Evolutionary conservation across 2,797 vertebrate genomes (phyloP).

Genomic region (Anableps anableps): DNA sequence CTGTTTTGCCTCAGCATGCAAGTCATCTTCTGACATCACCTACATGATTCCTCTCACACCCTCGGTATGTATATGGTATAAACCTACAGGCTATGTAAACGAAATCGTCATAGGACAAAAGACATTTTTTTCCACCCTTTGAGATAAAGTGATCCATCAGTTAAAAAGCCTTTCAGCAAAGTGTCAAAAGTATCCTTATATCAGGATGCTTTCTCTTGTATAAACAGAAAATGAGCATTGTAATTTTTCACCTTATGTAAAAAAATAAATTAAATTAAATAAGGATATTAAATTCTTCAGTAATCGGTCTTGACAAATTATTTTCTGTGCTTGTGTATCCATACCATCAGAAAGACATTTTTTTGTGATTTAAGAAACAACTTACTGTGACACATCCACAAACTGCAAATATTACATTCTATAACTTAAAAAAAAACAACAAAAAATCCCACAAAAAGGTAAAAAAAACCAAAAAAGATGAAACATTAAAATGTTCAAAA

Average conservation of each 20-base stretch:
- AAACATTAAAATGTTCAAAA: neutral
- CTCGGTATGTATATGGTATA: neutral
- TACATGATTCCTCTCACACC: slow-evolving; percentile 13
- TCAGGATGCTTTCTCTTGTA: neutral
- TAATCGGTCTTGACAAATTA: neutral
- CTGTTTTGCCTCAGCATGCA: slow-evolving; percentile 50
- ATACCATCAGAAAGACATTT: neutral
- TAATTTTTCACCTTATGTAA: neutral
- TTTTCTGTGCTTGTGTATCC: neutral
- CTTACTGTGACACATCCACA: neutral
- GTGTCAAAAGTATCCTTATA: slow-evolving; percentile 1
- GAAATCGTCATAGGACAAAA: slow-evolving; percentile 20
- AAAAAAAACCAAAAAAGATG: neutral
- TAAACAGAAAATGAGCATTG: neutral
- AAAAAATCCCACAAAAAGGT: too few relatives aligned
- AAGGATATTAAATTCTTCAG: neutral
- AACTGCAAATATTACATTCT: neutral
- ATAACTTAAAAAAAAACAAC: too few relatives aligned
- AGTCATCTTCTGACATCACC: slow-evolving; percentile 31
- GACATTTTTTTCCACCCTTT: neutral
- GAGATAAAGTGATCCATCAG: slow-evolving; percentile 8
- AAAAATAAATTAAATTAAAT: neutral
- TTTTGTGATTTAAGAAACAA: neutral
- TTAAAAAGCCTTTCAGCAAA: slow-evolving; percentile 10
- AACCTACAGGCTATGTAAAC: slow-evolving; percentile 4